These are phyloP conservation scores for Trissolcus brochymenae DNA, from an alignment of 2,888 invertebrate species.

Conservation along the genomic window DNA sequence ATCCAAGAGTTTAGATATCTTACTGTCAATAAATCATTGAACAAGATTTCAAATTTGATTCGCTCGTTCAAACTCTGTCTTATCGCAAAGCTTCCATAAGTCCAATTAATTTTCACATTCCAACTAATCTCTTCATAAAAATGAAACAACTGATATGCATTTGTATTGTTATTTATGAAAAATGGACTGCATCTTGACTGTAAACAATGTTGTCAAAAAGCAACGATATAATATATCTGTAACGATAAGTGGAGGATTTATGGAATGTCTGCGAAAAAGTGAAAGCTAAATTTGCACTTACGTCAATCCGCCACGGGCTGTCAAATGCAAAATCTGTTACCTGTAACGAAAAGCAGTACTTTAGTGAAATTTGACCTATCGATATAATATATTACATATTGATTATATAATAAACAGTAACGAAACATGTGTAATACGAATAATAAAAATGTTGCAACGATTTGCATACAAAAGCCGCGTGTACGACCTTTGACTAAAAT, in stretches of 20 bases:
- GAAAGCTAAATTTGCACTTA: constrained; percentile 40
- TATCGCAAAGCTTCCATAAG: too few relatives aligned
- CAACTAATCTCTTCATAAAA: too few relatives aligned
- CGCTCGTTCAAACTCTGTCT: too few relatives aligned
- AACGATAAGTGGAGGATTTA: neutral
- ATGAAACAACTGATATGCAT: too few relatives aligned
- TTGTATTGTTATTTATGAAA: too few relatives aligned
- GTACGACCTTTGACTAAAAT: too few relatives aligned
- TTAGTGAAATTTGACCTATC: constrained; percentile 13
- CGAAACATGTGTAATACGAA: neutral
- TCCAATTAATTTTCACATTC: too few relatives aligned
- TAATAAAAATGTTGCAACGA: neutral
- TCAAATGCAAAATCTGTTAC: constrained; percentile 29
- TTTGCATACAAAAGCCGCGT: too few relatives aligned
- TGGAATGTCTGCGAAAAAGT: constrained; percentile 22
- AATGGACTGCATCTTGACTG: neutral
- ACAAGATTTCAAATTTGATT: too few relatives aligned
- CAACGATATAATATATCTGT: neutral
- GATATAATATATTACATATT: neutral
- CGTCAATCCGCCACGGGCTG: constrained; percentile 20
- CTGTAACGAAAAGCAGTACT: constrained; percentile 35
- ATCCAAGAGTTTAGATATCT: too few relatives aligned
- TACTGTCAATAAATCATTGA: too few relatives aligned
- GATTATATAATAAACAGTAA: constrained; percentile 1
- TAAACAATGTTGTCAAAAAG: constrained; percentile 6